phyloP scores from a whole-genome alignment of 2,888 invertebrate genomes.

The Cephus sareptanus region DNA sequence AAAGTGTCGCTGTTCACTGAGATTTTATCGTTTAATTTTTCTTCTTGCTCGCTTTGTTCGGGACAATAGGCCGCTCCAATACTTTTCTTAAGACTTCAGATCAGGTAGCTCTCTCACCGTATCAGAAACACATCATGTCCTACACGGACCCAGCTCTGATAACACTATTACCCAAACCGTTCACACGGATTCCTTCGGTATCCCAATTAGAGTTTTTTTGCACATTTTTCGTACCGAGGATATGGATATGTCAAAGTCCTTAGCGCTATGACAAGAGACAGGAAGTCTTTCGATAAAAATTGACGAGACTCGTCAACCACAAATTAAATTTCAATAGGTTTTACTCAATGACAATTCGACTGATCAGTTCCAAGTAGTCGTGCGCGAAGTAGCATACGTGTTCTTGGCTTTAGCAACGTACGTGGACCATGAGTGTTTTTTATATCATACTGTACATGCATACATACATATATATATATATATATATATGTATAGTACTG shows the following conservation, averaged over 20 bases:
- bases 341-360: constrained; percentile 21
- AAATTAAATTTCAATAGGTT: constrained; percentile 25
- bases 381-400: not conserved
- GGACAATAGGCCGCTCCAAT: constrained; percentile 27
- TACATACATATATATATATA: not conserved
- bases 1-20: not conserved
- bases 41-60: constrained; percentile 14
- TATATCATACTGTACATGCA: not conserved
- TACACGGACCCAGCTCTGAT: constrained; percentile 57
- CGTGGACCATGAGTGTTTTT: not conserved
- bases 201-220: constrained; percentile 34
- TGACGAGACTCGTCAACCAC: constrained; percentile 30
- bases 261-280: not conserved
- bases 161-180: constrained; percentile 57
- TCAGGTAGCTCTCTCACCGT: constrained; percentile 50
- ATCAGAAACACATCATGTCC: constrained; percentile 64
- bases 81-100: constrained; percentile 20
- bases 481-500: not conserved
- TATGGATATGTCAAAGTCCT: not conserved
- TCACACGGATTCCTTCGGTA: constrained; percentile 46
- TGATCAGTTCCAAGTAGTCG: constrained; percentile 23
- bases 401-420: not conserved
- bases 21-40: not conserved
- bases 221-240: not conserved
- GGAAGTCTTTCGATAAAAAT: constrained; percentile 7